Evolutionary conservation across 2,888 invertebrate species (phyloP), one percentile per base, ranked within the genome.

Genomic region (Tanypteryx hageni): DNA sequence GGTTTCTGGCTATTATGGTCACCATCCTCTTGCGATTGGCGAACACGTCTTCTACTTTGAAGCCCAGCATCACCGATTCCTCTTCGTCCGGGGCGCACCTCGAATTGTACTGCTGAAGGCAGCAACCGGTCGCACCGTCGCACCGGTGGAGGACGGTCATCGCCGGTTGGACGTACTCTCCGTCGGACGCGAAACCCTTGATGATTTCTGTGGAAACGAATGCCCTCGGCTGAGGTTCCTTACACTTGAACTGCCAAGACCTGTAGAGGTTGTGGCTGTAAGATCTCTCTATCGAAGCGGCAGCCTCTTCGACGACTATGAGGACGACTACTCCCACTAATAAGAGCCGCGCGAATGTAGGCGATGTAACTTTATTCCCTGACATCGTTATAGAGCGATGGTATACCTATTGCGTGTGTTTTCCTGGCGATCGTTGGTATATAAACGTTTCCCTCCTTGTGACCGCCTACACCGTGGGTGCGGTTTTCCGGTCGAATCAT

Each of bases 131-230:
- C 56, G 14, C n/a, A 8, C n/a, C 16, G 57, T 83, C 83, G 83
- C 83, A 83, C 56, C 83, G 16, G 83, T 83, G 83, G 9, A 83
- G 83, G n/a, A 83, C 83, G 18, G 83, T 56, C 83, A 83, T 83
- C n/a, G 56, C 44, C 57, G 83, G 83, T 57, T 83, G 44, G 83
- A 83, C 44, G 83, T 83, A 83, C 16, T 83, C 83, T 18, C 83
- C 83, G n/a, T 83, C 83, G 18, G 56, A 11, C 56, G 18, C 14
- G 8, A 56, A 57, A 18, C 57, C 83, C 4, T 57, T 57, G n/a
- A 83, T 57, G 56, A 83, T n/a, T 57, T 83, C 56, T 44, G 83
- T 44, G 13, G 83, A 83, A 10, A n/a, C 44, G 83, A 13, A 83
- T 13, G 83, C 83, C 57, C 83, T 83, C 9, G 83, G 56, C 56